Conservation (phyloP, 2,888 invertebrate species). For the Drymonia ruficornis region DNA sequence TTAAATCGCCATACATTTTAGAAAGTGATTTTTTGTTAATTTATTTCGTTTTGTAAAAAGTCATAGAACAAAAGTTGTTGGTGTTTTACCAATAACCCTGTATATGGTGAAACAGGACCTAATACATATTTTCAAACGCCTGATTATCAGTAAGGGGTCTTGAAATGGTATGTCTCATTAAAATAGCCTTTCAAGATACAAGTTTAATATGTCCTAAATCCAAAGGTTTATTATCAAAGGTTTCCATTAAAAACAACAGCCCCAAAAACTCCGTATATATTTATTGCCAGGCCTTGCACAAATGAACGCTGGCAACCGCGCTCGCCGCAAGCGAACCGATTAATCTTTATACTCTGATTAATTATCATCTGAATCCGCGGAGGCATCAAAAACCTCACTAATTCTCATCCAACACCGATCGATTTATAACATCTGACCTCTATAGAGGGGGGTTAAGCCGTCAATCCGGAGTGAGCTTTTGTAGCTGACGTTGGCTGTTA, state of each 20-base stretch:
- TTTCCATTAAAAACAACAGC: background rate
- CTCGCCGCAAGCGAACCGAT: constrained; percentile 1
- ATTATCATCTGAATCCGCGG: constrained; percentile 6
- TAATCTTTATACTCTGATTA: constrained; percentile 5
- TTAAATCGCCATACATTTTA: no score
- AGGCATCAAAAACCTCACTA: background rate
- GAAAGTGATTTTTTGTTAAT: no score
- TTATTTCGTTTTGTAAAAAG: no score
- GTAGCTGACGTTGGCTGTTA: constrained; percentile 11
- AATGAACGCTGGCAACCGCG: background rate
- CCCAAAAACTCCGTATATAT: background rate
- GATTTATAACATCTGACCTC: constrained; percentile 4
- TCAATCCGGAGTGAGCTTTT: background rate
- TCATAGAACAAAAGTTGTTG: no score
- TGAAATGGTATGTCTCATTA: no score
- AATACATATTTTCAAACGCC: no score
- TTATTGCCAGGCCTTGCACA: background rate
- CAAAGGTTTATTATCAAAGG: no score
- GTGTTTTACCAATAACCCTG: no score
- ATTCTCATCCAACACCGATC: background rate
- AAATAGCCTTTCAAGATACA: no score
- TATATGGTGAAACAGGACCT: no score
- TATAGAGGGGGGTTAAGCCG: background rate
- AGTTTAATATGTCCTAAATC: no score
- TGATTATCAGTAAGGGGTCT: no score